phyloP scores from a whole-genome alignment of 2,113 vertebrate species.

The Leuciscus idus region DNA sequence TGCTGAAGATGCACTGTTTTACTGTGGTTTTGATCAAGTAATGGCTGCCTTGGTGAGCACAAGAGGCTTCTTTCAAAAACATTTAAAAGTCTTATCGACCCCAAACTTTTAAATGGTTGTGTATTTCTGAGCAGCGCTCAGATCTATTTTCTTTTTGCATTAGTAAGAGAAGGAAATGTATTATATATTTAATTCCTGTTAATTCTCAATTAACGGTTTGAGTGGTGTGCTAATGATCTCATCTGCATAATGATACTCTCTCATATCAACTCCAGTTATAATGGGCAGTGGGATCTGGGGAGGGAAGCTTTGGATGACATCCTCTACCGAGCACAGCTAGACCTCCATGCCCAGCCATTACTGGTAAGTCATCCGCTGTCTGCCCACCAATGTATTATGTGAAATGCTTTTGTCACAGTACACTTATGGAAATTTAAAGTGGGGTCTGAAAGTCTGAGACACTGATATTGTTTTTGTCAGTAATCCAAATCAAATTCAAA shows the following conservation, averaged over 20 bases:
- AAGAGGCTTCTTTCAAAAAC: background rate
- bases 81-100: too few species aligned
- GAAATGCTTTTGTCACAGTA: background rate
- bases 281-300: conserved; percentile 97
- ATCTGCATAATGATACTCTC: background rate
- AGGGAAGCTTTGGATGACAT: conserved; percentile 95
- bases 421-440: background rate
- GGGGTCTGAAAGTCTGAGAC: background rate
- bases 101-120: background rate
- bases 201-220: background rate
- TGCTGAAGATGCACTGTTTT: background rate
- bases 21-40: background rate
- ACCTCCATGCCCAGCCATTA: conserved; percentile 95
- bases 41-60: background rate
- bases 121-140: background rate
- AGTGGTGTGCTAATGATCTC: conserved; percentile 33
- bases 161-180: background rate
- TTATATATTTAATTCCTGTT: background rate
- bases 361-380: conserved; percentile 77
- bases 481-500: background rate
- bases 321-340: conserved; percentile 95
- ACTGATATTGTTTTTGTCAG: background rate
- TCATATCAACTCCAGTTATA: conserved; percentile 81
- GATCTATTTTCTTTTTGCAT: background rate
- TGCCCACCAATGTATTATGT: background rate